A percentile compares a stretch with the other conserved stretches of the same genome.
phyloP scores from a whole-genome alignment of 30 jellyfish, hydroid and myxozoan species.

The Sanderia malayensis region DNA sequence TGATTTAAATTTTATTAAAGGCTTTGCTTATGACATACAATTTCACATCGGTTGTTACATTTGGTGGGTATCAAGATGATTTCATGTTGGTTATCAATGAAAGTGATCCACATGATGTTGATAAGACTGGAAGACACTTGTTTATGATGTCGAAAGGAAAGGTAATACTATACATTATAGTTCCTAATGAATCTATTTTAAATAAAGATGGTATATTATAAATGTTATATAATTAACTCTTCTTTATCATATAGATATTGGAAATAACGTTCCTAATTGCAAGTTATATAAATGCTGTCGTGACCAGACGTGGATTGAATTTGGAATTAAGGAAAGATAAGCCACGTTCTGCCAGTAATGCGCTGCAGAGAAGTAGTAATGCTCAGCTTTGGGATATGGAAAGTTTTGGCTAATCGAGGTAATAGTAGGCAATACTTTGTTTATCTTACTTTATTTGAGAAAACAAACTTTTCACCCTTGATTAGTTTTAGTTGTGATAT shows the following conservation, averaged over 20 bases:
- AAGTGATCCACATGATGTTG: slow-evolving; percentile 36
- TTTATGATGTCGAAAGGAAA: slow-evolving; percentile 96
- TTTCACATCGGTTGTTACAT: slow-evolving; percentile 74
- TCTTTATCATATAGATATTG: slow-evolving; percentile 65
- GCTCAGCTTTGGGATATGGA: slow-evolving; percentile 84
- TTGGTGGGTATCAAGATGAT: slow-evolving; percentile 96
- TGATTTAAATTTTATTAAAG: slow-evolving; percentile 15
- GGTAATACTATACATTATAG: too few relatives aligned
- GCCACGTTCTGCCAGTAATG: slow-evolving; percentile 52
- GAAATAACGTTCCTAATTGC: slow-evolving; percentile 90
- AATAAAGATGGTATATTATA: too few relatives aligned
- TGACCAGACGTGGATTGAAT: slow-evolving; percentile 72
- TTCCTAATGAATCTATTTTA: too few relatives aligned
- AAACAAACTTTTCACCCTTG: too few relatives aligned
- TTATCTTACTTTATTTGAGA: too few relatives aligned
- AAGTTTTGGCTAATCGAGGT: slow-evolving; percentile 28
- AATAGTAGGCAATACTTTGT: neutral
- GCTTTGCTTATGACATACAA: slow-evolving; percentile 28
- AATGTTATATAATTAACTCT: neutral
- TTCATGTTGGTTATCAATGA: slow-evolving; percentile 93
- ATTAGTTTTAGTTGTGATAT: too few relatives aligned
- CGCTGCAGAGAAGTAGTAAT: slow-evolving; percentile 28
- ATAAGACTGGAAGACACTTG: slow-evolving; percentile 68
- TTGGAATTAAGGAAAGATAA: slow-evolving; percentile 65
- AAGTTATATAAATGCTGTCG: slow-evolving; percentile 90